These are phyloP conservation scores for Speoplatyrhinus poulsoni DNA, from an alignment of 2,113 vertebrate species.

Conservation along the genomic window DNA sequence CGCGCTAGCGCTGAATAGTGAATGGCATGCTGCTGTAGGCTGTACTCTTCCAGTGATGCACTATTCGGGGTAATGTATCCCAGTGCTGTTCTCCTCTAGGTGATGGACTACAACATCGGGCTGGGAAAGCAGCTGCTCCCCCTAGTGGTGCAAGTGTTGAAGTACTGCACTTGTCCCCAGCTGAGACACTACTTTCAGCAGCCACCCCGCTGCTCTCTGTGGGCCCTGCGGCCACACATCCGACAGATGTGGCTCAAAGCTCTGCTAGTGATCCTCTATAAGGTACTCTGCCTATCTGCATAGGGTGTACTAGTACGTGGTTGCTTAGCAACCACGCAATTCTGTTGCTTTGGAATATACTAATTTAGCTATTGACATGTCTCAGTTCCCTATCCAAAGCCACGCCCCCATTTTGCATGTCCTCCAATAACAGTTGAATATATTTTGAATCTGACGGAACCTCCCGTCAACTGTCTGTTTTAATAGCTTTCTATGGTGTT, in stretches of 20 bases:
- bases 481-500: no score
- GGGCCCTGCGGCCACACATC: conserved; percentile 94
- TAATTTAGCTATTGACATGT: no score
- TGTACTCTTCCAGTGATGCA: background rate
- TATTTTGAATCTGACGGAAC: no score
- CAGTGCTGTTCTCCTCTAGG: conserved; percentile 74
- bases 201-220: conserved; percentile 95
- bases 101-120: conserved; percentile 97
- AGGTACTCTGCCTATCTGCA: conserved; percentile 73
- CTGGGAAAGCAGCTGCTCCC: conserved; percentile 96
- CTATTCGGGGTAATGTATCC: background rate
- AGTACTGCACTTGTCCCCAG: conserved; percentile 96
- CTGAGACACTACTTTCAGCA: conserved; percentile 98
- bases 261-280: conserved; percentile 96
- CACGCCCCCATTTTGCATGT: no score
- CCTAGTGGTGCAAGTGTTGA: conserved; percentile 96
- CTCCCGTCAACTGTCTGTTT: no score
- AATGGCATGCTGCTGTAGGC: background rate
- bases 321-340: no score
- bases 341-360: no score
- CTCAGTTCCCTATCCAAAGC: no score
- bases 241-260: conserved; percentile 98
- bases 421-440: no score
- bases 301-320: background rate
- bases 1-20: background rate